Evolutionary conservation across 2,113 vertebrate species (phyloP), one percentile per base, ranked within the genome.

Genomic region (Paralichthys olivaceus): DNA sequence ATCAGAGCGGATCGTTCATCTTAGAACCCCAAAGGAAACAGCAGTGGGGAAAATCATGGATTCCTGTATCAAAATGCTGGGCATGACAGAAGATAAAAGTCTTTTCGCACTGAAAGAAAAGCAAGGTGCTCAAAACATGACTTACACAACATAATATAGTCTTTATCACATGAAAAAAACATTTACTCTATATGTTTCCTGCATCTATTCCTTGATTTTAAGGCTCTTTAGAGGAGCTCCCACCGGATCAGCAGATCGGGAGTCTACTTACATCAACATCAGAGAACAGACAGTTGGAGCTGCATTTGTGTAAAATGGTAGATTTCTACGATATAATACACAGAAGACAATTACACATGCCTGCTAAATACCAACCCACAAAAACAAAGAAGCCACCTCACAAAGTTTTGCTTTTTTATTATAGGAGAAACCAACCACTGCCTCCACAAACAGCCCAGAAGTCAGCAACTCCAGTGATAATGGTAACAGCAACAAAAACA

Each of bases 251-350:
- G 49, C 91, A 86, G 57, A 91, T 94, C 64, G 92, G 90, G 32
- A 84, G 80, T 63, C 67, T 95, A 12, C 71, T 91, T 26, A 75
- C 70, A 32, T 68, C 76, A 5, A 25, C 72, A 15, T 75, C 88
- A 71, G 84, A 89, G 2, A 91, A 79, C 34, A 85, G 69, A 59
- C 90, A 92, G 58, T 58, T 94, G 80, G 93, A 94, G 84, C 79
- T 94, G 53, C 77, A 92, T 43, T 83, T 95, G 69, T 91, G 79
- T 84, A 94, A 90, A 89, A 93, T 34, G 75, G 94, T 94, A 79
- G 0, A 6, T 13, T 28, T 14, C 12, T 28, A 23, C 25, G 34
- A 59, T 13, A 62, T 6, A 17, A 51, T 17, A 29, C 9, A 34
- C 58, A 28, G 5, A 19, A 28, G 17, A 53, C 7, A 28, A 14